A percentile compares a stretch with the other conserved stretches of the same genome.
Evolutionary conservation across 2,888 invertebrate species (phyloP).

Genomic region (Lasius platythorax): DNA sequence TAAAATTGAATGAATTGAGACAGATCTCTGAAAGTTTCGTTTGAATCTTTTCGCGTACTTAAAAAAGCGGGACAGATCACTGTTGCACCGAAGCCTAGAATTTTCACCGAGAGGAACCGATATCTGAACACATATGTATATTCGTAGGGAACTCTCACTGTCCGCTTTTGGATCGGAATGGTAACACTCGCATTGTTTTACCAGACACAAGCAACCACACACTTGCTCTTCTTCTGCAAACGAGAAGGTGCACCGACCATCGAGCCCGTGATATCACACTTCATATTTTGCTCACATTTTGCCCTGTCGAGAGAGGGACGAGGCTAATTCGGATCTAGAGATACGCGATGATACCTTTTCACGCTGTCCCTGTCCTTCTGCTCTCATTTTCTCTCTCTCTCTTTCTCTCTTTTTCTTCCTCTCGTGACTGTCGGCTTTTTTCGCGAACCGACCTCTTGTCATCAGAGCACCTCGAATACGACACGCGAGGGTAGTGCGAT

Average conservation of each 20-base stretch:
- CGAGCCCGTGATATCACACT: conserved; percentile 41
- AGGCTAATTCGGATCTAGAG: conserved; percentile 25
- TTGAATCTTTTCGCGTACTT: neutral
- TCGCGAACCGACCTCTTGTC: conserved; percentile 11
- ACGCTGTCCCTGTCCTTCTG: neutral
- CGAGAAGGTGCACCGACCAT: conserved; percentile 27
- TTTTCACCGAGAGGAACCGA: conserved; percentile 39
- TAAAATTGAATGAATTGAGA: neutral
- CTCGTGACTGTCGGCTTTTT: conserved; percentile 6
- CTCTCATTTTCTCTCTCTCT: neutral
- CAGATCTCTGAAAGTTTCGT: neutral
- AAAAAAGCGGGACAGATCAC: conserved; percentile 1
- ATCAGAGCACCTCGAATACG: conserved; percentile 60
- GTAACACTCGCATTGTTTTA: conserved; percentile 71
- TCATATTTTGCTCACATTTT: conserved; percentile 19
- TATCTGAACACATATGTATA: conserved; percentile 67
- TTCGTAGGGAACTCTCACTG: conserved; percentile 69
- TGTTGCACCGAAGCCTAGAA: neutral
- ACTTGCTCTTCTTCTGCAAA: conserved; percentile 43
- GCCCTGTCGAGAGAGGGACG: conserved; percentile 13
- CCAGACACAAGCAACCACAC: conserved; percentile 60
- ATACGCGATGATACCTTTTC: conserved; percentile 17
- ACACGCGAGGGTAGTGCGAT: conserved; percentile 51
- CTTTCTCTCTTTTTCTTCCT: neutral
- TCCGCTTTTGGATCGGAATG: conserved; percentile 73